Evolutionary conservation across 64 coral and sea anemone species (phyloP).

Genomic region (Catalaphyllia jardinei): DNA sequence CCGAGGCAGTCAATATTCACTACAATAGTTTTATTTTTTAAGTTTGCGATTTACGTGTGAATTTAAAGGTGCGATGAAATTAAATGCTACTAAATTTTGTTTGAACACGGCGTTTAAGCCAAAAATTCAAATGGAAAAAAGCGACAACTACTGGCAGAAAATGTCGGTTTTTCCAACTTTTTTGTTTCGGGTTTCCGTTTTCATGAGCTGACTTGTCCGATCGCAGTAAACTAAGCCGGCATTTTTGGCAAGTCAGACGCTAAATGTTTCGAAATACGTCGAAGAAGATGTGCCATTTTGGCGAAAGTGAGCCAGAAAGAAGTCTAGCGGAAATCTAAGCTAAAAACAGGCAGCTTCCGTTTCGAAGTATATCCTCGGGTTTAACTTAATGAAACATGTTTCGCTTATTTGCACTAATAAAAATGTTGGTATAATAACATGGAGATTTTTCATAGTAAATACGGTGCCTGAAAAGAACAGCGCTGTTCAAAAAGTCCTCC

Average conservation of each 20-base stretch:
- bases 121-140: not conserved
- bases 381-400: not conserved
- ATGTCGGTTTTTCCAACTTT: no score
- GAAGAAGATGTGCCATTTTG: no score
- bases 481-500: not conserved
- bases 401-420: conserved; percentile 16
- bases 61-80: not conserved
- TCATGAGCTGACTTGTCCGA: no score
- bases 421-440: not conserved
- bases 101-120: not conserved
- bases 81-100: not conserved
- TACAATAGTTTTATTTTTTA: not conserved
- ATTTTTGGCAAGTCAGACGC: no score
- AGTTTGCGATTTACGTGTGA: not conserved
- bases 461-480: not conserved
- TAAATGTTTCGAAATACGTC: no score
- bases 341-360: not conserved
- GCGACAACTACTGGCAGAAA: no score
- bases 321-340: not conserved
- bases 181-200: no score
- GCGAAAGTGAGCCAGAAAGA: not conserved
- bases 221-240: no score
- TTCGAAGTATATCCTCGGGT: not conserved
- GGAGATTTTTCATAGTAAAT: conserved; percentile 1
- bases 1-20: not conserved